phyloP scores from a whole-genome alignment of 2,797 vertebrate genomes.

The Diglossa cyanea region DNA sequence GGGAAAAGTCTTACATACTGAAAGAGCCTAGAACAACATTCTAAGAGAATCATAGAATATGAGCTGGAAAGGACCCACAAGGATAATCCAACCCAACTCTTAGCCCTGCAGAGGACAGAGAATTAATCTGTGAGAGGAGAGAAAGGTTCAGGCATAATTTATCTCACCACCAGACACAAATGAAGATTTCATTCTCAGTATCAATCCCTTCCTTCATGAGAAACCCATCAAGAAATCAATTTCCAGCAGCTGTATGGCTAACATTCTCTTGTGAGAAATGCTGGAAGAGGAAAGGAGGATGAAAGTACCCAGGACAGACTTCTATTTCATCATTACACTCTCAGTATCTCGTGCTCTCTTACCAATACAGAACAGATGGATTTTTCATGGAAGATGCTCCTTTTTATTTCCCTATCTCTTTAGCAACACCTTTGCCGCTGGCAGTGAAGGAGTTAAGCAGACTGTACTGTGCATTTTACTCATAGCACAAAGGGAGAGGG shows the following conservation, averaged over 20 bases:
- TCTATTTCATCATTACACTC: neutral
- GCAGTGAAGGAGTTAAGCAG: conserved; percentile 14
- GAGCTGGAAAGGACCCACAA: neutral
- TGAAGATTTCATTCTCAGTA: neutral
- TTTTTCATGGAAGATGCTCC: neutral
- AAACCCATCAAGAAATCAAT: neutral
- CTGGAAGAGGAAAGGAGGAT: neutral
- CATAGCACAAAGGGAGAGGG: neutral
- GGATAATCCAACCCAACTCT: neutral
- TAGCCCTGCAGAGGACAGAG: neutral
- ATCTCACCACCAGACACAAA: neutral
- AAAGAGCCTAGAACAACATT: neutral
- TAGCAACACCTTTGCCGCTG: neutral
- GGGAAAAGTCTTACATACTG: neutral
- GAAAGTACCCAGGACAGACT: neutral
- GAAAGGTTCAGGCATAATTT: neutral
- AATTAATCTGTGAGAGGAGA: neutral
- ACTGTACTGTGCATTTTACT: neutral
- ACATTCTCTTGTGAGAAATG: neutral
- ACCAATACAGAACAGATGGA: neutral
- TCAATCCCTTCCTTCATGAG: neutral
- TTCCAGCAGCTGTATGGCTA: neutral
- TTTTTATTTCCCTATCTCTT: neutral
- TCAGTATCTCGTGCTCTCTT: neutral
- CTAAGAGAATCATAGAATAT: neutral